phyloP scores from a whole-genome alignment of 2,113 vertebrate species.

The Equus quagga region DNA sequence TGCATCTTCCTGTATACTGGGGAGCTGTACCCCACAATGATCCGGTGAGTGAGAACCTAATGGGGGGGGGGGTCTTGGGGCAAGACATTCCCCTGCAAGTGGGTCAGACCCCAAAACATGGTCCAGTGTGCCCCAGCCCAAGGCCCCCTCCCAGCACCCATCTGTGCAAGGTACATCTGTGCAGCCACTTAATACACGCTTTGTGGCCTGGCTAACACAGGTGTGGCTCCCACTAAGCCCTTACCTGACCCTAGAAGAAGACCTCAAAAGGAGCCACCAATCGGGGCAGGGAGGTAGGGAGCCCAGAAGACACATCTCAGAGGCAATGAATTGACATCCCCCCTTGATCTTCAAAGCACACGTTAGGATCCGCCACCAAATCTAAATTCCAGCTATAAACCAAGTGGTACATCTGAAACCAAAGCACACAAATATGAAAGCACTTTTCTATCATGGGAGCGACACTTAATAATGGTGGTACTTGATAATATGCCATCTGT shows the following conservation, averaged over 20 bases:
- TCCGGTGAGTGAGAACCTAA: constrained; percentile 86
- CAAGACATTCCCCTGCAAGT: neutral
- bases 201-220: neutral
- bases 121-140: neutral
- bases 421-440: neutral
- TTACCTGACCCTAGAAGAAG: neutral
- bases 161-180: neutral
- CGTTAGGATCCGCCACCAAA: neutral
- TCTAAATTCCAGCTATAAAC: neutral
- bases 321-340: neutral
- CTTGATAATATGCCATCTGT: too few species aligned
- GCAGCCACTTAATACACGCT: neutral
- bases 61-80: neutral
- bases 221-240: neutral
- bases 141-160: neutral
- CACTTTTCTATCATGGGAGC: neutral
- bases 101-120: neutral
- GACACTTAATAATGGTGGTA: neutral
- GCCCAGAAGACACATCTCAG: neutral
- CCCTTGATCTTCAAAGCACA: neutral
- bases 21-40: constrained; percentile 93
- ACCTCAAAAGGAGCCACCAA: neutral
- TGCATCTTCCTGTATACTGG: constrained; percentile 92
- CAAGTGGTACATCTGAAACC: neutral
- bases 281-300: neutral